Percentiles rank a stretch among this genome's conserved stretches.
phyloP scores from a whole-genome alignment of 1,140 invertebrate genomes.

The Panonychus citri region DNA sequence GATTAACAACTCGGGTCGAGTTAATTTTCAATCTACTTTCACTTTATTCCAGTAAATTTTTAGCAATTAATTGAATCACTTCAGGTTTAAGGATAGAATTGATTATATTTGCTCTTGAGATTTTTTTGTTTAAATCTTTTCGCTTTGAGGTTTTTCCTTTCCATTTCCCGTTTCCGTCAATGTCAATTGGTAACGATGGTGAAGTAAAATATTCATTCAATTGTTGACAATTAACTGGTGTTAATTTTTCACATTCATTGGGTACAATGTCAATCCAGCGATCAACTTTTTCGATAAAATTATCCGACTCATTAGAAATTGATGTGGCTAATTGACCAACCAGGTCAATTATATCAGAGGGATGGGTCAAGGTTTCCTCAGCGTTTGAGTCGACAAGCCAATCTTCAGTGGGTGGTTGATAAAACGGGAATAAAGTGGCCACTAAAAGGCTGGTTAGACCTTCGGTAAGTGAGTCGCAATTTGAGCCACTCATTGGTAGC shows the following conservation, averaged over 20 bases:
- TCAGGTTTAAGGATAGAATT: slow-evolving; percentile 14
- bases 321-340: not conserved
- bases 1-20: too few relatives aligned
- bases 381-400: not conserved
- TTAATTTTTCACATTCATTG: not conserved
- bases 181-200: not conserved
- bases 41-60: slow-evolving; percentile 1
- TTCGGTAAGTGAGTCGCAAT: not conserved
- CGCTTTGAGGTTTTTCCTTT: not conserved
- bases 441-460: not conserved
- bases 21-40: too few relatives aligned
- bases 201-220: not conserved
- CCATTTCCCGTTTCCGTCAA: not conserved
- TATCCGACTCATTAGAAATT: not conserved
- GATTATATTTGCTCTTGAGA: slow-evolving; percentile 4
- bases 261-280: not conserved
- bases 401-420: slow-evolving; percentile 16
- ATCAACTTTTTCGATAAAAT: not conserved
- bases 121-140: not conserved
- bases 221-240: not conserved
- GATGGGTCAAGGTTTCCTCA: not conserved
- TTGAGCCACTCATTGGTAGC: not conserved
- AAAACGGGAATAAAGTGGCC: slow-evolving; percentile 12
- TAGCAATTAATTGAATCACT: slow-evolving; percentile 7
- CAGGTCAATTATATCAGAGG: not conserved